Percentiles rank a stretch among this genome's conserved stretches.
Conservation (phyloP, 2,113 vertebrate species). For the Caloenas nicobarica region DNA sequence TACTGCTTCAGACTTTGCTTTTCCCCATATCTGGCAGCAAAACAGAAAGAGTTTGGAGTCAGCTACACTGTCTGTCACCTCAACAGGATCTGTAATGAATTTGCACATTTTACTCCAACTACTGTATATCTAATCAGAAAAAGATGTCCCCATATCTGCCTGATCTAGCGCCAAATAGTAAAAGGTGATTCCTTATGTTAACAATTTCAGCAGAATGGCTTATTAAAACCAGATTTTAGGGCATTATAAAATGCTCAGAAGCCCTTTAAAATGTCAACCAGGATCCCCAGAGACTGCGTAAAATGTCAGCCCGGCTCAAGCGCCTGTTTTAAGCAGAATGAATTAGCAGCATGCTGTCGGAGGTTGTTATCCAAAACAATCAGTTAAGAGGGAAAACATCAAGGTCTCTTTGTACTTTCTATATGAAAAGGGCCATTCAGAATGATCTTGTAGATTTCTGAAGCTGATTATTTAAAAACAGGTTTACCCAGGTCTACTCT, state of each 20-base stretch:
- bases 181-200: constrained; percentile 91
- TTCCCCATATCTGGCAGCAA: constrained; percentile 48
- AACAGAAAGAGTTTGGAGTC: constrained; percentile 50
- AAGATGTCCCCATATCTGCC: constrained; percentile 89
- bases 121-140: constrained; percentile 98
- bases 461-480: constrained; percentile 62
- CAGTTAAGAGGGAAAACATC: constrained; percentile 84
- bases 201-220: constrained; percentile 87
- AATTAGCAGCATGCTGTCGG: constrained; percentile 93
- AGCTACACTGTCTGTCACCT: constrained; percentile 71
- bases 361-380: constrained; percentile 91
- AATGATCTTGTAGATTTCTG: constrained; percentile 70
- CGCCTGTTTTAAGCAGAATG: constrained; percentile 97
- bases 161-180: constrained; percentile 81
- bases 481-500: constrained; percentile 55
- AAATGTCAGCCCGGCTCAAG: constrained; percentile 95
- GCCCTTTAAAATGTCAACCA: constrained; percentile 99
- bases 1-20: constrained; percentile 3
- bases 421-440: constrained; percentile 72
- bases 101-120: constrained; percentile 87
- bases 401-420: constrained; percentile 77
- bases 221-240: constrained; percentile 99
- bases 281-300: constrained; percentile 91
- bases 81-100: constrained; percentile 87
- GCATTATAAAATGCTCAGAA: constrained; percentile 99